Conservation (phyloP, 92 coral and sea anemone genomes). For the Zoanthus solanderi region DNA sequence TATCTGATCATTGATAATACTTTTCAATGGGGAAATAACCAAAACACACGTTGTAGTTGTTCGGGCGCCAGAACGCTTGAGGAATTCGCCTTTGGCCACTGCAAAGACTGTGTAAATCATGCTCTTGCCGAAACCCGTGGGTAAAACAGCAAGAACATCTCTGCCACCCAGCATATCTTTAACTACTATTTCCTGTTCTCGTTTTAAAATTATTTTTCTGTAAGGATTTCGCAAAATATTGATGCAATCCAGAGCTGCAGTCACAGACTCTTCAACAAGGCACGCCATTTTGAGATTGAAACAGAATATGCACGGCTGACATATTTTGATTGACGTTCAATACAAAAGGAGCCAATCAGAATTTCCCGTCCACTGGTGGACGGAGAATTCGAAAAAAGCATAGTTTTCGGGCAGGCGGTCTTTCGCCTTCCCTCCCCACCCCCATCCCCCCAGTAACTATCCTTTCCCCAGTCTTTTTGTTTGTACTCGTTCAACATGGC, state of each 20-base stretch:
- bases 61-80: background rate
- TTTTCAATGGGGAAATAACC: constrained; percentile 23
- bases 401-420: constrained; percentile 14
- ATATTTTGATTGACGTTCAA: too few relatives aligned
- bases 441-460: background rate
- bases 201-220: constrained; percentile 2
- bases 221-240: background rate
- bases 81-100: background rate
- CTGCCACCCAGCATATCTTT: constrained; percentile 15
- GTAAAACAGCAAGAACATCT: constrained; percentile 32
- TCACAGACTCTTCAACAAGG: constrained; percentile 16
- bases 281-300: constrained; percentile 14
- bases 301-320: too few relatives aligned
- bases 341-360: constrained; percentile 3
- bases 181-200: constrained; percentile 14
- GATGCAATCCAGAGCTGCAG: constrained; percentile 7
- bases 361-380: constrained; percentile 7
- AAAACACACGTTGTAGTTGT: constrained; percentile 9
- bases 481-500: too few relatives aligned
- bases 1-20: constrained; percentile 20
- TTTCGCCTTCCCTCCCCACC: background rate
- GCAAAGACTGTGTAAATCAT: constrained; percentile 34
- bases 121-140: constrained; percentile 41
- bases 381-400: background rate
- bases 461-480: too few relatives aligned